Percentiles rank a stretch among this genome's conserved stretches.
phyloP scores from a whole-genome alignment of 1,140 invertebrate species.

The Teleogryllus occipitalis region DNA sequence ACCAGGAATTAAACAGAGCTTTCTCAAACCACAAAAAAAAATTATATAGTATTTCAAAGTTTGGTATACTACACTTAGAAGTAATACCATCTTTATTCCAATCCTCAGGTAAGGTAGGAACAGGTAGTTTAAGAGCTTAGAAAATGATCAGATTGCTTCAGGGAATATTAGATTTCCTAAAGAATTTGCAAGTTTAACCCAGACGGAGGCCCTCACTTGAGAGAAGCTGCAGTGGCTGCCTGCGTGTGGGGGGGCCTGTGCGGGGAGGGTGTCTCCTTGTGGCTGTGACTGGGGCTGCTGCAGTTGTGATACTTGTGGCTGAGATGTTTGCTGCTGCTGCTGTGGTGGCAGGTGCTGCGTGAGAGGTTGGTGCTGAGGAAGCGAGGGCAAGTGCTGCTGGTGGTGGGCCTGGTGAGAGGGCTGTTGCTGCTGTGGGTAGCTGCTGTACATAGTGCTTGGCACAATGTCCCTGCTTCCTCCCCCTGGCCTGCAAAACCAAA shows the following conservation, averaged over 20 bases:
- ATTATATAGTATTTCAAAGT: no score
- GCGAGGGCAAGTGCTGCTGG: background rate
- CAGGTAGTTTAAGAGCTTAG: no score
- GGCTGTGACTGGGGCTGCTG: conserved; percentile 7
- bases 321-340: conserved; percentile 22
- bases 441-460: conserved; percentile 10
- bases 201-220: no score
- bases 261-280: conserved; percentile 23
- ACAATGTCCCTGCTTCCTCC: conserved; percentile 28
- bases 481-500: conserved; percentile 25
- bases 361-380: background rate
- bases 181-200: no score
- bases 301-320: background rate
- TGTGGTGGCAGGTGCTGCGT: conserved; percentile 26
- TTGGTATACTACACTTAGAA: no score
- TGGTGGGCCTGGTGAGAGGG: conserved; percentile 24
- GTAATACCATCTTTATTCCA: no score
- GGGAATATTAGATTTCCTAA: no score
- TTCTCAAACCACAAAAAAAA: no score
- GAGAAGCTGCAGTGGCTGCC: conserved; percentile 11
- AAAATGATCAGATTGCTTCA: no score
- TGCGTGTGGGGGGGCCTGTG: conserved; percentile 32
- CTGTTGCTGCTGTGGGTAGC: conserved; percentile 16
- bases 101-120: no score
- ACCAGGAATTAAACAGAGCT: no score